Evolutionary conservation across 2,113 vertebrate genomes (phyloP), one percentile per base, ranked within the genome.

Genomic region (Clarias batrachus): DNA sequence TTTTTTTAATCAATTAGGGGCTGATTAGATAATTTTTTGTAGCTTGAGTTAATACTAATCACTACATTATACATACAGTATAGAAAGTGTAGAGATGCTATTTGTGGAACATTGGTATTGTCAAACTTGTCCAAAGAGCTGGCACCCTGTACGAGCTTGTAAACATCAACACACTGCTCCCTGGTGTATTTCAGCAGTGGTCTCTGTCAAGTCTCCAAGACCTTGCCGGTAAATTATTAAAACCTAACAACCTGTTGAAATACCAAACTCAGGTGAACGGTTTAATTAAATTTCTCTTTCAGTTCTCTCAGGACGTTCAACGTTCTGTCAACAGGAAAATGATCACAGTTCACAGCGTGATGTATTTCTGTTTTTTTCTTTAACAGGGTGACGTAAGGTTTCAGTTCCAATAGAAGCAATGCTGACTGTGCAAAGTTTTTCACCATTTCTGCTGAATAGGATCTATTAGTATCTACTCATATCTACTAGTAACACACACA

Each of bases 171-270:
- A 90, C 89, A 91, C 86, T 60, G 84, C 57, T 80, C 87, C 77
- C 91, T 91, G 92, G 91, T 92, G 89, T 91, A 91, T 93, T 92
- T 92, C 92, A 92, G 74, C 83, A 85, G 78, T 76, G 91, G 92
- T 80, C 78, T 80, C 78, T 82, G 19, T 71, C 85, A 81, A 63
- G 71, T 60, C 81, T 62, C 84, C 71, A 86, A 81, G 83, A 87
- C 89, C 86, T 90, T 87, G 78, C 82, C 27, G 30, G 90, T 93
- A 85, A 95, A 94, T 94, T 84, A 94, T 94, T 94, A 83, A 94
- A 90, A 81, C 82, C 73, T 91, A 93, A 94, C 93, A 94, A 93
- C 92, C 89, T 91, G 89, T 88, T 76, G 88, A 89, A 91, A 93
- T 57, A 70, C 90, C 87, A 87, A 91, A 90, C 91, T 89, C 90